Base-by-base conservation (phyloP, 1,140 invertebrate genomes). In the Plodia interpunctella region DNA sequence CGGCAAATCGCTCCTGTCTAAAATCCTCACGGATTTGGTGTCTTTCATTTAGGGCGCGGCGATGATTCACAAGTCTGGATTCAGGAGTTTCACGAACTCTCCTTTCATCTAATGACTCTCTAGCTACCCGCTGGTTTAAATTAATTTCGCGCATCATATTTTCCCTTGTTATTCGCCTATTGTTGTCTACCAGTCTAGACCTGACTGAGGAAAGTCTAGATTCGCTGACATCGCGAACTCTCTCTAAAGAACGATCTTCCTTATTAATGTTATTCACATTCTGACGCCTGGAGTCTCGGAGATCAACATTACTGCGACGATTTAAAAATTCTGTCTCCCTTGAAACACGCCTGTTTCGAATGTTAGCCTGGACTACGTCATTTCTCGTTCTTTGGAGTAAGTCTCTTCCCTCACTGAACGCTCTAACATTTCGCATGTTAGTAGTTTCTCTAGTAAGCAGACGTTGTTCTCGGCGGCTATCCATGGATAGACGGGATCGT, bases 331-430 rank as follows among this genome's bases (percentile, higher is more conserved):
- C 8, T 32, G 30, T 6, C 13, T 44, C 38, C 38, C 38, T 44
- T 15, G 15, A 17, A n/a, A 44, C 15, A 3, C 13, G 38, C 13
- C 38, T 44, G 38, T 44, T 44, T 6, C n/a, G 15, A 44, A 44
- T 44, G 38, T 44, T 15, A 44, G 38, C 38, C n/a, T 17, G 38
- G 38, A 15, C 38, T 44, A 44, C 38, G 38, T 44, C 38, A 44
- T 44, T 44, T 6, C 38, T 17, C 38, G 38, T 17, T 15, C 38
- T 44, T 44, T 44, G 38, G 15, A 44, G 38, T 15, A 44, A 2
- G 38, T 44, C 15, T 44, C 38, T 15, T 15, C 15, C 15, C 38
- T 44, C 38, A 4, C 38, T n/a, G 38, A 44, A 15, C 15, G 38
- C 38, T 6, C 38, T n/a, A 44, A 2, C 10, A 15, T 44, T 6